Evolutionary conservation across 2,113 vertebrate genomes (phyloP), one percentile per base, ranked within the genome.

Genomic region (Siniperca knerii): DNA sequence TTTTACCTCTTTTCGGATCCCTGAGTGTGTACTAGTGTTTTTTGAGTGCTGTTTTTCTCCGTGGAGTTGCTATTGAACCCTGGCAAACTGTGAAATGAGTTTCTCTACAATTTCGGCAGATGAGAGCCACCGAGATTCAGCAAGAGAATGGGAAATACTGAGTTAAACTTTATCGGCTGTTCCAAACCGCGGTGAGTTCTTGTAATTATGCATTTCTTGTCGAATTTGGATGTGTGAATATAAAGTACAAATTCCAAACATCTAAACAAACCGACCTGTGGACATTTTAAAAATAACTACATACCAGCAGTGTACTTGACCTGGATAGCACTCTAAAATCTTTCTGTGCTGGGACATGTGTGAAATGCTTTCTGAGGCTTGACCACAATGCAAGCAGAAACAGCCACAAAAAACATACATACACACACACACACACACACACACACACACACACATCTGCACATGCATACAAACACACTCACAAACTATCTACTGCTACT

Each of bases 181-280:
- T 89, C 85, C 89, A 74, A 77, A 80, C 79, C 87, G 78, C 78
- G 96, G 96, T 96, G 90, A 95, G 96, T 96, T 74, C n/a, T 40
- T 67, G 4, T 29, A 21, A 61, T 50, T 15, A 6, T 58, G 12
- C 23, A 42, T 12, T 3, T 60, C 2, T 44, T 3, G n/a, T 61
- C 3, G 0, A 60, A 62, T 73, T 8, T 58, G 6, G 8, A 40
- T 18, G 58, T 71, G 50, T 58, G 18, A 44, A 23, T n/a, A 11
- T 33, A 20, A 44, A 60, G 42, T 25, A 13, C 2, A 52, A 33
- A 46, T 1, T 2, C 0, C 25, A 0, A 52, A 29, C 6, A 21
- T 25, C 0, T 54, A 4, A 65, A 35, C 21, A 42, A 44, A 21
- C 23, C 67, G 57, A 50, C 86, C 60, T 73, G 58, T 83, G 65